Conservation (phyloP, 2,888 invertebrate species). For the Acleris sparsana region DNA sequence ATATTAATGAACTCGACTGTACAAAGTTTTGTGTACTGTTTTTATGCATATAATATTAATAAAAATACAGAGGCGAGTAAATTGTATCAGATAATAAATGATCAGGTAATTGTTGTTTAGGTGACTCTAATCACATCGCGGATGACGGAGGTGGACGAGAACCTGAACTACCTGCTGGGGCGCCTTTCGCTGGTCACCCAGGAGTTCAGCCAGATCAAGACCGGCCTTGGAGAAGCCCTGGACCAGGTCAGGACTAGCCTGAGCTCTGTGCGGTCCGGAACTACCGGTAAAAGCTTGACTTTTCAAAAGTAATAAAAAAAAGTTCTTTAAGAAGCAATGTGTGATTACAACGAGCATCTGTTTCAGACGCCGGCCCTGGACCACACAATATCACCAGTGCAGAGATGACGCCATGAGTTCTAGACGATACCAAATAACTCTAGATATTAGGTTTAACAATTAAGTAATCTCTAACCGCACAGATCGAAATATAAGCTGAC, state of each 20-base stretch:
- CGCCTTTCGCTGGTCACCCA: slow-evolving; percentile 91
- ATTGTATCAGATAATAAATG: too few relatives aligned
- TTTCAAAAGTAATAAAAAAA: too few relatives aligned
- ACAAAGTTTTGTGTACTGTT: too few relatives aligned
- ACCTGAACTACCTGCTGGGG: slow-evolving; percentile 92
- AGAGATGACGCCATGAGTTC: slow-evolving; percentile 47
- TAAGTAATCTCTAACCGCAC: slow-evolving; percentile 52
- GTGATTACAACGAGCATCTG: slow-evolving; percentile 3
- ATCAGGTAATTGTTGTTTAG: slow-evolving; percentile 57
- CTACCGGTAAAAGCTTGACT: too few relatives aligned
- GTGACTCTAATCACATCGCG: slow-evolving; percentile 90
- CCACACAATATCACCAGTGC: slow-evolving; percentile 80
- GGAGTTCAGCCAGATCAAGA: slow-evolving; percentile 92
- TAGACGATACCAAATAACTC: slow-evolving; percentile 52
- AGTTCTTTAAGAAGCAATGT: too few relatives aligned
- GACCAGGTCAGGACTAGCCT: slow-evolving; percentile 88
- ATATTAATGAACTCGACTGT: too few relatives aligned
- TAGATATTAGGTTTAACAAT: slow-evolving; percentile 39
- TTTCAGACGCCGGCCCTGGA: slow-evolving; percentile 81
- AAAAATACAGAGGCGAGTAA: too few relatives aligned
- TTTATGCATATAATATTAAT: too few relatives aligned
- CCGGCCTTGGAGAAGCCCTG: slow-evolving; percentile 88
- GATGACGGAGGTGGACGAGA: slow-evolving; percentile 90
- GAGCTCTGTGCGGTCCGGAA: slow-evolving; percentile 78
- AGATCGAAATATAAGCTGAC: slow-evolving; percentile 55